Base-by-base conservation (phyloP, 2,113 vertebrate species). In the Tauraco erythrolophus region DNA sequence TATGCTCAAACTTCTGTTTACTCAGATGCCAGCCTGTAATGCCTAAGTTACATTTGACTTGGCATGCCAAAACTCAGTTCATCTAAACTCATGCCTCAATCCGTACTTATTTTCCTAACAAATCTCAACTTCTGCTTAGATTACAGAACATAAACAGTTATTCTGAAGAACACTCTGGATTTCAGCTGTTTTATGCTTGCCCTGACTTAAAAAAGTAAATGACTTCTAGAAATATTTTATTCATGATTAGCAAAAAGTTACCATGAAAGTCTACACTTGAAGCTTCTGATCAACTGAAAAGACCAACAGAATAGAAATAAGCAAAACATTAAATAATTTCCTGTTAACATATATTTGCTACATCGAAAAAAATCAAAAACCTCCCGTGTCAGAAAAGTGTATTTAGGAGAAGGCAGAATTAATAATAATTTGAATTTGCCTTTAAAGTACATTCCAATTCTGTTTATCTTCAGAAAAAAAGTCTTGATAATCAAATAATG, bases 361-460 rank as follows among this genome's bases (percentile, higher is more conserved):
- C 14, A 45, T 2, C 24, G 43, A 82, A 93, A 68, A 53, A 56
- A 24, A 66, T 50, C 28, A 39, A 77, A 88, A 64, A 66, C 33
- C 24, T 96, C 7, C 14, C n/a, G 7, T 80, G 35, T 41, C 8
- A 94, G 69, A 94, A 71, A 65, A 4, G 1, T n/a, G 14, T 46
- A 14, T 80, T 68, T 62, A 58, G 23, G 79, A 71, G 61, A 35
- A 5, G 7, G 14, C 7, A 92, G 23, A 83, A 70, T 15, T 7
- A 85, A 74, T 43, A 72, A 54, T 43, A 56, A 72, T 50, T 88
- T 58, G 10, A 57, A 69, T 87, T 92, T 72, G 27, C 75, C 66
- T 94, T 58, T 77, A 82, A 91, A 92, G 41, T 76, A 61, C 31
- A 83, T 84, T 89, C 31, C 50, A 64, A 76, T 91, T 93, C 62